Evolutionary conservation across 2,113 vertebrate species (phyloP), one percentile per base, ranked within the genome.

Genomic region (Apodemus sylvaticus): DNA sequence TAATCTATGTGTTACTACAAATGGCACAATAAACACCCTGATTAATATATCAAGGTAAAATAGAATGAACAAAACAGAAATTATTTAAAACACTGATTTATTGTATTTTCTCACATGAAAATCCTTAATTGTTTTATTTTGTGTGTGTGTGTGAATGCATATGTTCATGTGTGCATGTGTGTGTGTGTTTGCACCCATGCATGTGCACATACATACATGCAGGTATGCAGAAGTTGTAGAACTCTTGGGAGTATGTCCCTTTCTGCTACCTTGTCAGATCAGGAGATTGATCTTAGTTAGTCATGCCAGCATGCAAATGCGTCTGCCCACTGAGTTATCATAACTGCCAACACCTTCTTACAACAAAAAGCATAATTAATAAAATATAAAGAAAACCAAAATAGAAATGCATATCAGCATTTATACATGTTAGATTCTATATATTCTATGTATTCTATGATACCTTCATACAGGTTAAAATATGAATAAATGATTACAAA

Each of bases 41-140:
- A n/a, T 45, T 83, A 82, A 92, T 92, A 93, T 62, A 89, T 96
- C 42, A 85, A 74, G 53, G 26, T 81, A 88, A 90, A 5, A 20
- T 39, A n/a, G 48, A 4, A 86, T 94, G 45, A 81, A 76, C 29
- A 74, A 79, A 93, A 87, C 53, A 1, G 5, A 86, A 86, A 77
- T 22, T 45, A 70, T 86, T 90, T 74, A 64, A 62, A 58, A 76
- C 70, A 92, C 17, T 89, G 12, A 26, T 4, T 95, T 51, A 81
- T 94, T 0, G 55, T 70, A 9, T 70, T 64, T 85, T 94, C 16
- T 62, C 26, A 26, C n/a, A 62, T 26, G 17, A 62, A 42, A 29
- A 39, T 82, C 22, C 24, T 24, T 60, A 58, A 39, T 82, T 82
- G 11, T 24, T 39, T 73, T 73, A 73, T 34, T 58, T 19, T 79